Evolutionary conservation across 2,797 vertebrate species (phyloP).

Genomic region (Harpagifer antarcticus): DNA sequence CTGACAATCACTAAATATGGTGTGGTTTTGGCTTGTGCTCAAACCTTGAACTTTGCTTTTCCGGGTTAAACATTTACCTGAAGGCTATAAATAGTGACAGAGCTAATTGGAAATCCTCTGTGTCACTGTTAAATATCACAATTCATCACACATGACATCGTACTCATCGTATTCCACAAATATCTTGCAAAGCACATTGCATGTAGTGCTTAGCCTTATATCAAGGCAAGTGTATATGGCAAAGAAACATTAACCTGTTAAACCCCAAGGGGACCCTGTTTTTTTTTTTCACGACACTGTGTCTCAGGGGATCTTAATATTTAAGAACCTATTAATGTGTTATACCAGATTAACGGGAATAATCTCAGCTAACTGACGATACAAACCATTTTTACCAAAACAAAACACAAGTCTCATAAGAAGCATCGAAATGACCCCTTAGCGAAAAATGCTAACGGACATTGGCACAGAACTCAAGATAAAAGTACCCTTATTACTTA

Average conservation of each 20-base stretch:
- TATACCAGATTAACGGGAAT: too few species aligned
- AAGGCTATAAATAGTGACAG: conserved; percentile 11
- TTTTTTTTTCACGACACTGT: too few species aligned
- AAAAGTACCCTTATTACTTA: too few species aligned
- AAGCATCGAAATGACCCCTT: too few species aligned
- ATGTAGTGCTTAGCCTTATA: neutral
- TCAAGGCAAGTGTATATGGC: neutral
- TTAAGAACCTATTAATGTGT: too few species aligned
- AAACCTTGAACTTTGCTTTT: conserved; percentile 27
- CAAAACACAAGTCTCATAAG: too few species aligned
- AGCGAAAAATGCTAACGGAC: too few species aligned
- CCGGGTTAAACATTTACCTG: conserved; percentile 49
- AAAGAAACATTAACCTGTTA: neutral
- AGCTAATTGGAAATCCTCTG: neutral
- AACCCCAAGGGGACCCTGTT: too few species aligned
- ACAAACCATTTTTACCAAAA: too few species aligned
- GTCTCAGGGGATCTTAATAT: too few species aligned
- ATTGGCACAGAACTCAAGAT: too few species aligned
- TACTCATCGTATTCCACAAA: neutral
- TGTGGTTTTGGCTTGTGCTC: conserved; percentile 4
- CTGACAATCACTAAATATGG: neutral
- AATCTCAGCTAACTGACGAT: too few species aligned
- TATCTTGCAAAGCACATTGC: neutral
- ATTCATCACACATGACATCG: neutral
- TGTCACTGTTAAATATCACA: conserved; percentile 24